Conservation (phyloP, 1,140 invertebrate genomes). For the Prorops nasuta region DNA sequence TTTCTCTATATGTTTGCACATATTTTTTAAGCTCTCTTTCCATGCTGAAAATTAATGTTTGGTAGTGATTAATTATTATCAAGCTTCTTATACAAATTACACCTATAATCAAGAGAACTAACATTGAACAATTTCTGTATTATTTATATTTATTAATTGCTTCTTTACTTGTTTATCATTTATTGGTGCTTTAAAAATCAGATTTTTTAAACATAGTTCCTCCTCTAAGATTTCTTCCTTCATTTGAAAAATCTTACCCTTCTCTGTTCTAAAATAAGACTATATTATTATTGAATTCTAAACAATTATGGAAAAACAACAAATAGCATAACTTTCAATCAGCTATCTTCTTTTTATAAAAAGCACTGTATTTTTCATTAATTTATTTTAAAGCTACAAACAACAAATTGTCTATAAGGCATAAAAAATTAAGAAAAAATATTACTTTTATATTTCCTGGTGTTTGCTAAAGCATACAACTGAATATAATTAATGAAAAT, state of each 20-base stretch:
- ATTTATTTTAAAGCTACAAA: no score
- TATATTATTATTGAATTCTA: no score
- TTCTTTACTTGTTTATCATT: constrained; percentile 29
- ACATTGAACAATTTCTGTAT: constrained; percentile 35
- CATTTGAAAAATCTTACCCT: constrained; percentile 16
- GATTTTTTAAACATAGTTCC: constrained; percentile 20
- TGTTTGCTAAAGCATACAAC: no score
- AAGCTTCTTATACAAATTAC: no score
- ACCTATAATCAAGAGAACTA: constrained; percentile 9
- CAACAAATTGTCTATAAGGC: no score
- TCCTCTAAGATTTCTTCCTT: constrained; percentile 30
- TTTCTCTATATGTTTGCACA: constrained; percentile 16
- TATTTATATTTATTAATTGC: constrained; percentile 26
- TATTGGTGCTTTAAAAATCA: constrained; percentile 21
- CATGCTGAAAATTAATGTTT: constrained; percentile 35
- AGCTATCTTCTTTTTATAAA: no score
- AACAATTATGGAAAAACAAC: no score
- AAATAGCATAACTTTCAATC: no score
- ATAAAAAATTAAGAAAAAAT: constrained; percentile 6
- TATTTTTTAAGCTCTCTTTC: constrained; percentile 21
- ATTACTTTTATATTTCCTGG: no score
- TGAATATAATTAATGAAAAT: no score
- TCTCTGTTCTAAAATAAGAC: constrained; percentile 22
- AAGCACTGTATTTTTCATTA: no score
- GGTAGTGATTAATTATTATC: no score